Percentiles rank a stretch among this genome's conserved stretches.
Evolutionary conservation across 2,888 invertebrate species (phyloP).

Genomic region (Achlya flavicornis): DNA sequence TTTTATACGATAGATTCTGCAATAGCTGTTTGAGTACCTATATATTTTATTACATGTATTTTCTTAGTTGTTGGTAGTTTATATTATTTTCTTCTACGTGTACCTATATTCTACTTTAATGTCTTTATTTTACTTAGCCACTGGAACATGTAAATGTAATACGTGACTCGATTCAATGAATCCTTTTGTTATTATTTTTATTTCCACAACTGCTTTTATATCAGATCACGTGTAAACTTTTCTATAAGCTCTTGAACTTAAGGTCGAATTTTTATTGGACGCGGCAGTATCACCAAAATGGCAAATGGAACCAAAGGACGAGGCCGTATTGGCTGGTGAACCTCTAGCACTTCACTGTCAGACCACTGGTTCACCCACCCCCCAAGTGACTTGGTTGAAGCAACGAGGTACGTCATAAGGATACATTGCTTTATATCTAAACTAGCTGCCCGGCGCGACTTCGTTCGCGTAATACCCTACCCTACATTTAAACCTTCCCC

Average conservation of each 20-base stretch:
- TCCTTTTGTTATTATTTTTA: neutral
- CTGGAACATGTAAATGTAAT: neutral
- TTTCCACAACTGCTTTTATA: neutral
- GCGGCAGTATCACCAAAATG: conserved; percentile 90
- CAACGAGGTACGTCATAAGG: conserved; percentile 82
- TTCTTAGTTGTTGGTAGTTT: too few species aligned
- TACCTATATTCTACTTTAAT: too few species aligned
- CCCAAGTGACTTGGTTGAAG: conserved; percentile 89
- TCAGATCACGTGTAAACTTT: too few species aligned
- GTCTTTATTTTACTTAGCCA: neutral
- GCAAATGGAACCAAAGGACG: conserved; percentile 88
- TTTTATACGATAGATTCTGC: too few species aligned
- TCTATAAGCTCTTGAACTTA: neutral
- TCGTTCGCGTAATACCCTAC: too few species aligned
- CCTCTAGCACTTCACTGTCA: conserved; percentile 87
- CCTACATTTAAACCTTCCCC: too few species aligned
- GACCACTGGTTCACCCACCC: conserved; percentile 90
- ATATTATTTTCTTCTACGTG: too few species aligned
- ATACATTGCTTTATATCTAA: neutral
- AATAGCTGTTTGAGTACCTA: too few species aligned
- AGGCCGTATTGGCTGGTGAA: conserved; percentile 88
- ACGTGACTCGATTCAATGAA: neutral
- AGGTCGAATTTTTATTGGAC: conserved; percentile 38
- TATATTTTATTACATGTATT: too few species aligned
- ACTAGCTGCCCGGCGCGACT: too few species aligned